These are phyloP conservation scores for Abrostola tripartita DNA, from an alignment of 2,888 invertebrate species.

Conservation along the genomic window DNA sequence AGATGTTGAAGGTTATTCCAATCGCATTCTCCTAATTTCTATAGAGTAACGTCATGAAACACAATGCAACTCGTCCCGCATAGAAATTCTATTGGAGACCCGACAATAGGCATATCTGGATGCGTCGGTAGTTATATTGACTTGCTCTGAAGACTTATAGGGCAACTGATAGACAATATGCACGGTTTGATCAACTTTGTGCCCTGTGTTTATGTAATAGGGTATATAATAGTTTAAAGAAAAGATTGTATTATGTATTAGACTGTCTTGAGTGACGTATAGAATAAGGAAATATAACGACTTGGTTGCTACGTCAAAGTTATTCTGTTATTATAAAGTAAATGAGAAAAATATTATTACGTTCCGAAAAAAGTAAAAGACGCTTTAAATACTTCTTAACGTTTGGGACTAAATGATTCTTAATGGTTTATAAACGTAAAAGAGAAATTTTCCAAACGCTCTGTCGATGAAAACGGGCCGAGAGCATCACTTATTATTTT, in stretches of 20 bases:
- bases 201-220: background rate
- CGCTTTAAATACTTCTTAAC: too few species aligned
- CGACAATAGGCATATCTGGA: conserved; percentile 53
- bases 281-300: background rate
- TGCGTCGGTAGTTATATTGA: conserved; percentile 39
- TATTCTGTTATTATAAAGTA: background rate
- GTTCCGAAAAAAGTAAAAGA: too few species aligned
- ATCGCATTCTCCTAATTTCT: conserved; percentile 28
- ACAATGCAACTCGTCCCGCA: conserved; percentile 44
- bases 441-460: too few species aligned
- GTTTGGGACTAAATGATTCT: too few species aligned
- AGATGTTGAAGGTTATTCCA: conserved; percentile 14
- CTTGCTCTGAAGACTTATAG: conserved; percentile 30
- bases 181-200: background rate
- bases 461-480: too few species aligned
- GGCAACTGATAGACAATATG: conserved; percentile 7
- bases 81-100: conserved; percentile 52
- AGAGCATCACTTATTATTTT: too few species aligned
- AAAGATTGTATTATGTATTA: background rate
- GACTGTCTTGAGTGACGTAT: background rate
- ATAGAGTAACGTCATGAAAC: conserved; percentile 33
- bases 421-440: too few species aligned
- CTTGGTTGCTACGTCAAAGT: background rate
- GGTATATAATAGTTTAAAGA: conserved; percentile 13
- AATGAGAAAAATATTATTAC: too few species aligned